Evolutionary conservation across 2,797 vertebrate species (phyloP).

Genomic region (Sylvilagus floridanus): DNA sequence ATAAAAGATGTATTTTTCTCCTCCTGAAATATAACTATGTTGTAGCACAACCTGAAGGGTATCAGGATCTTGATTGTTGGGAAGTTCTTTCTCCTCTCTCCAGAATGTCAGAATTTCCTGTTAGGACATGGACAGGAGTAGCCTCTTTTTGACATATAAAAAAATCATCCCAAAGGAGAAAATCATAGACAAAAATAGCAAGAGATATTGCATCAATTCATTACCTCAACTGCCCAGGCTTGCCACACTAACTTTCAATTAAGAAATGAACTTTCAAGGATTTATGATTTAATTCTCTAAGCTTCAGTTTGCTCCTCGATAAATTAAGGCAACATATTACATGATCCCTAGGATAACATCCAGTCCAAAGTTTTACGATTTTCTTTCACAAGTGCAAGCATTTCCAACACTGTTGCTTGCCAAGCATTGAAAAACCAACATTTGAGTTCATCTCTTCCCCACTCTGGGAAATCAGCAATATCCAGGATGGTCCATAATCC

Average conservation of each 20-base stretch:
- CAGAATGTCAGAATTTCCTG: background rate
- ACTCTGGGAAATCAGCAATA: background rate
- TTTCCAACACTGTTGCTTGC: conserved; percentile 9
- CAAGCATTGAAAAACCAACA: background rate
- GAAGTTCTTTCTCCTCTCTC: background rate
- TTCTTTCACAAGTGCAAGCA: background rate
- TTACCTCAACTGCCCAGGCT: background rate
- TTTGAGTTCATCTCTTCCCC: background rate
- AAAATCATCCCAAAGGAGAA: background rate
- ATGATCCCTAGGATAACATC: background rate
- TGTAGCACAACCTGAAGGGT: background rate
- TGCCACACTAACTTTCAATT: background rate
- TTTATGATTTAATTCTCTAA: conserved; percentile 37
- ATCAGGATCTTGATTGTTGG: background rate
- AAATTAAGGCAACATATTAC: background rate
- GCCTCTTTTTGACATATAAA: background rate
- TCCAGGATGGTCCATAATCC: background rate
- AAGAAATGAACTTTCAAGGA: background rate
- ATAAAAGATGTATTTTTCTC: background rate
- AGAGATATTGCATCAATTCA: background rate
- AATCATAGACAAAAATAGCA: background rate
- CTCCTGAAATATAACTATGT: background rate
- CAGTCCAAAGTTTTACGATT: conserved; percentile 32
- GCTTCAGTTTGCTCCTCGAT: background rate
- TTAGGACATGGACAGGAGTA: background rate